These are phyloP conservation scores for Oreochromis tanganicae DNA, from an alignment of 2,113 vertebrate genomes.

Conservation along the genomic window DNA sequence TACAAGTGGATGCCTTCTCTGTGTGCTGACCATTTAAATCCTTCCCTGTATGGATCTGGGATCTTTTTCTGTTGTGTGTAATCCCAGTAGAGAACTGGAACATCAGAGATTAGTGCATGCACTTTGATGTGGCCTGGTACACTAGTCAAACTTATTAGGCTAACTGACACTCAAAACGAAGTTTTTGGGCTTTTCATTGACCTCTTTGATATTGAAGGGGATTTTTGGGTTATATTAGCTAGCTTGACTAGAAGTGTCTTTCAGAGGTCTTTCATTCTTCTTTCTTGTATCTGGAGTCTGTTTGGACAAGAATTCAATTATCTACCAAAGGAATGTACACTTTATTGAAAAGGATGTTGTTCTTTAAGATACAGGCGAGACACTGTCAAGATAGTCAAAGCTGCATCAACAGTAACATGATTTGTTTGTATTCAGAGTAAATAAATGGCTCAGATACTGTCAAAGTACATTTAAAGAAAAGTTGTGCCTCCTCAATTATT, in stretches of 20 bases:
- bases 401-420: not conserved
- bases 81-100: slow-evolving; percentile 51
- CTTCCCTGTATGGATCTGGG: slow-evolving; percentile 2
- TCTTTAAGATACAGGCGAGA: not conserved
- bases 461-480: not conserved
- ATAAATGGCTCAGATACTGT: not conserved
- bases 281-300: not conserved
- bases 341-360: not conserved
- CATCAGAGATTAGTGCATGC: slow-evolving; percentile 56
- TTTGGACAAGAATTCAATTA: not conserved
- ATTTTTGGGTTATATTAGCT: not conserved
- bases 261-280: not conserved
- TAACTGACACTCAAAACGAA: not conserved
- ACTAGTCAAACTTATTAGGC: slow-evolving; percentile 7
- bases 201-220: not conserved
- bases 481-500: not conserved
- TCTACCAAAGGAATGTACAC: not conserved
- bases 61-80: slow-evolving; percentile 36
- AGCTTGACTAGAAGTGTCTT: not conserved
- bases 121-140: not conserved
- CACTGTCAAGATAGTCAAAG: not conserved
- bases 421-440: not conserved
- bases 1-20: not conserved
- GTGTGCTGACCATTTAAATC: slow-evolving; percentile 40
- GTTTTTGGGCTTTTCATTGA: not conserved